phyloP scores from a whole-genome alignment of 92 coral and sea anemone species.

The Epizoanthus scotinus region DNA sequence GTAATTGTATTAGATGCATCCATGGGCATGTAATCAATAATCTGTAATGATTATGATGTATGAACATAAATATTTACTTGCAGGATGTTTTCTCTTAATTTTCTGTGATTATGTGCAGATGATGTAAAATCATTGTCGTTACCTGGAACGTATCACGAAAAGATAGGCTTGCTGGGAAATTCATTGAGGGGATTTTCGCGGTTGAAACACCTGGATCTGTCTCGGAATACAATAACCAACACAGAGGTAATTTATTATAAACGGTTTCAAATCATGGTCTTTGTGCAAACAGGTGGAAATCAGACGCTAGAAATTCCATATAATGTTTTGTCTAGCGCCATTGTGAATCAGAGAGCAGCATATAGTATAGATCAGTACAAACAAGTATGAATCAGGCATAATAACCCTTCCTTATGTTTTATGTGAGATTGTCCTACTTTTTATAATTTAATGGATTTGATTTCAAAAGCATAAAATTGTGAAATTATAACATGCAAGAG shows the following conservation, averaged over 20 bases:
- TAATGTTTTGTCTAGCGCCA: too few relatives aligned
- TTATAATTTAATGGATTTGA: too few relatives aligned
- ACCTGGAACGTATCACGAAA: slow-evolving; percentile 97
- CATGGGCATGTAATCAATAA: not conserved
- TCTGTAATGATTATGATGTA: too few relatives aligned
- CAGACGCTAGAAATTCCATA: not conserved
- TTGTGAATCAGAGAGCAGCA: too few relatives aligned
- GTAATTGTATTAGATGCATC: not conserved
- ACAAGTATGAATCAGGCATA: too few relatives aligned
- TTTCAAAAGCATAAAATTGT: too few relatives aligned
- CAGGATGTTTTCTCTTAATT: not conserved
- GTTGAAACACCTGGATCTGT: slow-evolving; percentile 88
- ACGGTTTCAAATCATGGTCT: not conserved
- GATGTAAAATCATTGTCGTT: slow-evolving; percentile 93
- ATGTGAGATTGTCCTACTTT: too few relatives aligned
- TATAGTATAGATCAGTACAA: too few relatives aligned
- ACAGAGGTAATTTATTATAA: slow-evolving; percentile 62
- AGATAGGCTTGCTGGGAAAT: slow-evolving; percentile 78
- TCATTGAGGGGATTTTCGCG: slow-evolving; percentile 85
- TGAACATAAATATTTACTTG: too few relatives aligned
- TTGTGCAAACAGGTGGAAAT: not conserved
- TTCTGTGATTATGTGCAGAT: slow-evolving; percentile 52
- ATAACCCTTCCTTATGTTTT: too few relatives aligned
- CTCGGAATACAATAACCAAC: slow-evolving; percentile 74
- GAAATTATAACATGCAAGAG: too few relatives aligned